Evolutionary conservation across 2,888 invertebrate genomes (phyloP), one percentile per base, ranked within the genome.

Genomic region (Apamea epomidion): DNA sequence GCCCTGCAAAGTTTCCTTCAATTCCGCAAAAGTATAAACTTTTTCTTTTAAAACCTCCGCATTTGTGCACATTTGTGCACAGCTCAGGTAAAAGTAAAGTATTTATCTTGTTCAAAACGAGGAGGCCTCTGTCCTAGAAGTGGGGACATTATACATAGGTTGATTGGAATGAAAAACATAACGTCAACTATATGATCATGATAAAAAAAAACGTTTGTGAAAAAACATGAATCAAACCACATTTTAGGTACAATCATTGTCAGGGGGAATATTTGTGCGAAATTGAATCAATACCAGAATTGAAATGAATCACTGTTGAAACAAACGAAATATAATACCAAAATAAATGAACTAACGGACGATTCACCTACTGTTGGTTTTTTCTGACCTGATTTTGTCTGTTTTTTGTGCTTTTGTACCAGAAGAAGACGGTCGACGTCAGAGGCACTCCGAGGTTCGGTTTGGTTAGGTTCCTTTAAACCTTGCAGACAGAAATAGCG

Each of bases 41-140:
- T 79, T 76, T 74, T 12, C 62, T 70, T 81, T 83, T 48, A 51
- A 80, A 80, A 78, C 74, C 65, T 62, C 29, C 58, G 18, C n/a
- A 60, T 69, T 58, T 42, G 21, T 81, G 79, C 62, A 84, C 45
- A n/a, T n/a, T n/a, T n/a, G n/a, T n/a, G n/a, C n/a, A n/a, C n/a
- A n/a, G 42, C 42, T 76, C 76, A 81, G 69, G 60, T 84, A 79
- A 79, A 86, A 79, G 67, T 60, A 81, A 82, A 2, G 45, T 48
- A 14, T 48, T 14, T 48, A 48, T 14, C 14, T 48, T 14, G 48
- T 48, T 48, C 12, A 1, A 48, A 48, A 48, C 14, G 25, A 25
- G 25, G 54, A 6, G 21, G 8, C 21, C 21, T 2, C 1, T 48
- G 45, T 14, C 14, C 45, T 7, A 10, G 48, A 48, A 48, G 54